phyloP scores from a whole-genome alignment of 2,797 vertebrate genomes.

The Poecile montanus region DNA sequence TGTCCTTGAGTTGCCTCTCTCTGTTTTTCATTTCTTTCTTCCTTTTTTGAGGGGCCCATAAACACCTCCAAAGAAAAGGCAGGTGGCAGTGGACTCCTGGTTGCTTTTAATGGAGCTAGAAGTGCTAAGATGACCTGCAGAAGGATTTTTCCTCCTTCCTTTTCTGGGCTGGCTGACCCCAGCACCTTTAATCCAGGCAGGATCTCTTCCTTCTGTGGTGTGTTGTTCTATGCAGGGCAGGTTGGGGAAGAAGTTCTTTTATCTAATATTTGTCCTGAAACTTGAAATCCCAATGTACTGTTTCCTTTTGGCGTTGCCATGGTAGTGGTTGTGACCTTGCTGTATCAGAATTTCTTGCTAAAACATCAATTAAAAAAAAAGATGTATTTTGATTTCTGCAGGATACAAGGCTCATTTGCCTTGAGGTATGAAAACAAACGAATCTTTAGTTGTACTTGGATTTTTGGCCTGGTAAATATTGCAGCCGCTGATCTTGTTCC shows the following conservation, averaged over 20 bases:
- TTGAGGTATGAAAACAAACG: background rate
- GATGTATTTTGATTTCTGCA: background rate
- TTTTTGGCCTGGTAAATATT: conserved; percentile 7
- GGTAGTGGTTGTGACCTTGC: conserved; percentile 35
- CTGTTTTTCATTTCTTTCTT: fast-evolving
- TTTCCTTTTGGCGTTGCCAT: conserved; percentile 9
- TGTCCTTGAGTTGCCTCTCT: background rate
- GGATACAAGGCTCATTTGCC: background rate
- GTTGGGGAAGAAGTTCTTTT: conserved; percentile 12
- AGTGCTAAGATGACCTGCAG: background rate
- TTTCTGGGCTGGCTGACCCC: background rate
- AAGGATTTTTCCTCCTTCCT: background rate
- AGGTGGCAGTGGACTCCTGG: fast-evolving
- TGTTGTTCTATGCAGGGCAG: background rate
- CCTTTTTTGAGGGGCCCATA: background rate
- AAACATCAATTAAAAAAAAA: background rate
- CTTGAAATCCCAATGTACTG: background rate
- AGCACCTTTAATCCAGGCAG: background rate
- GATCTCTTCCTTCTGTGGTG: background rate
- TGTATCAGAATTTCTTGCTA: conserved; percentile 17
- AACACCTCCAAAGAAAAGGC: background rate
- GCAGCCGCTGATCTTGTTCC: background rate
- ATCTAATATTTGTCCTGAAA: conserved; percentile 17
- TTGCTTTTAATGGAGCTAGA: background rate
- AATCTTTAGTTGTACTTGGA: conserved; percentile 2